These are phyloP conservation scores for Danio choprae DNA, from an alignment of 2,797 vertebrate species.

Conservation along the genomic window DNA sequence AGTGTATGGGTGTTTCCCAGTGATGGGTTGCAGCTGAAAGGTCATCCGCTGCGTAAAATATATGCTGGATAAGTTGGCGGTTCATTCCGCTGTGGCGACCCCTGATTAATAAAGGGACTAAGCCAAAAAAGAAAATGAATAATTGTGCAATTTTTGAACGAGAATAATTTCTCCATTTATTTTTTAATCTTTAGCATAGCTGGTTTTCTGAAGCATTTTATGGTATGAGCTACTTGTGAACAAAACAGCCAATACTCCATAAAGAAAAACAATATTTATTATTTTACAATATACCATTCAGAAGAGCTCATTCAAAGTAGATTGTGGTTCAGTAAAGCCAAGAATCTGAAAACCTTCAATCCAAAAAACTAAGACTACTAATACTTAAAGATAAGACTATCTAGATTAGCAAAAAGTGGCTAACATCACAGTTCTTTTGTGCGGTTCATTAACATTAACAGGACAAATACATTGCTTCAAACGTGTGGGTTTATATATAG, in stretches of 20 bases:
- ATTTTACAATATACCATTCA: conserved; percentile 3
- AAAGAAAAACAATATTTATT: background rate
- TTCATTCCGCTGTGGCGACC: too few species aligned
- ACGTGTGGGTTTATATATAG: conserved; percentile 23
- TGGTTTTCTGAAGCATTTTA: too few species aligned
- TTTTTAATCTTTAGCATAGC: too few species aligned
- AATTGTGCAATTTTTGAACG: too few species aligned
- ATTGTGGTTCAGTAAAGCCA: background rate
- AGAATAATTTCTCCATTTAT: too few species aligned
- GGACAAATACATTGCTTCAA: background rate
- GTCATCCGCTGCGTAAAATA: too few species aligned
- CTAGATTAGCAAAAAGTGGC: conserved; percentile 8
- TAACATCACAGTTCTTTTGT: background rate
- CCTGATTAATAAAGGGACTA: too few species aligned
- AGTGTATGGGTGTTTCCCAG: too few species aligned
- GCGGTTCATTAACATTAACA: background rate
- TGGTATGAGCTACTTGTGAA: too few species aligned
- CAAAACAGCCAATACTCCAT: background rate
- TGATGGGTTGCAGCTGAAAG: too few species aligned
- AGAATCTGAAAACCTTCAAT: conserved; percentile 1
- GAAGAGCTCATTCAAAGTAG: background rate
- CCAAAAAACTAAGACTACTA: background rate
- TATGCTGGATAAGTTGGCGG: too few species aligned
- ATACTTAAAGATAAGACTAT: conserved; percentile 25
- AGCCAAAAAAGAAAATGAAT: too few species aligned